A percentile compares a stretch with the other conserved stretches of the same genome.
phyloP scores from a whole-genome alignment of 2,888 invertebrate species.

The Barypeithes pellucidus region DNA sequence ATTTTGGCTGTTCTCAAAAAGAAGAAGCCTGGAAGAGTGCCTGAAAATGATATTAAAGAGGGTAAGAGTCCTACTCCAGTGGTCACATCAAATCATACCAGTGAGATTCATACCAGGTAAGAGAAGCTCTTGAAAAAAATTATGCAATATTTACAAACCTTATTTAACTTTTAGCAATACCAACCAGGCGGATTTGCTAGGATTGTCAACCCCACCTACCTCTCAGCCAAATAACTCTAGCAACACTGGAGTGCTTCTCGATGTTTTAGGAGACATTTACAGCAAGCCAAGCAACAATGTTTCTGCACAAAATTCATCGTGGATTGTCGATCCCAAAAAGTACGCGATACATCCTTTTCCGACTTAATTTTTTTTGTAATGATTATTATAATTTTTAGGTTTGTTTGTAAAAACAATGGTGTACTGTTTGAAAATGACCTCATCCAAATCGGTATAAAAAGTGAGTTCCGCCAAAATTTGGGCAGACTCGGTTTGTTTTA shows the following conservation, averaged over 20 bases:
- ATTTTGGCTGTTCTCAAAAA: conserved; percentile 98
- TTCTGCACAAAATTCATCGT: conserved; percentile 67
- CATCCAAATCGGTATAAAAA: conserved; percentile 98
- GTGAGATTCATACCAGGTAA: conserved; percentile 71
- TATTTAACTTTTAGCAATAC: conserved; percentile 58
- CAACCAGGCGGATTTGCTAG: conserved; percentile 86
- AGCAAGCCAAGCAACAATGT: conserved; percentile 74
- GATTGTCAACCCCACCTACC: conserved; percentile 91
- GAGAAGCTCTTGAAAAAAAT: background rate
- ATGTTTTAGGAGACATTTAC: conserved; percentile 93
- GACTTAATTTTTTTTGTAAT: conserved; percentile 4
- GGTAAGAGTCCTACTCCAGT: conserved; percentile 83
- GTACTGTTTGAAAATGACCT: conserved; percentile 98
- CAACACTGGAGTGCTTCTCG: conserved; percentile 87
- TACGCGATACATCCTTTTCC: conserved; percentile 65
- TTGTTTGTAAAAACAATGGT: conserved; percentile 98
- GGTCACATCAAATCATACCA: conserved; percentile 68
- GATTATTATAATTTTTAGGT: conserved; percentile 69
- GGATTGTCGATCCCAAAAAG: conserved; percentile 82
- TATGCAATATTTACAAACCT: background rate
- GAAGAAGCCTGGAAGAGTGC: conserved; percentile 96
- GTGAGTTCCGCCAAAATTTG: conserved; percentile 96
- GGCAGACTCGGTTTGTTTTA: conserved; percentile 97
- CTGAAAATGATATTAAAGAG: conserved; percentile 89
- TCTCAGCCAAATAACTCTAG: conserved; percentile 75